These are phyloP conservation scores for Hydrophis major DNA, from an alignment of 2,797 vertebrate genomes.

Conservation along the genomic window DNA sequence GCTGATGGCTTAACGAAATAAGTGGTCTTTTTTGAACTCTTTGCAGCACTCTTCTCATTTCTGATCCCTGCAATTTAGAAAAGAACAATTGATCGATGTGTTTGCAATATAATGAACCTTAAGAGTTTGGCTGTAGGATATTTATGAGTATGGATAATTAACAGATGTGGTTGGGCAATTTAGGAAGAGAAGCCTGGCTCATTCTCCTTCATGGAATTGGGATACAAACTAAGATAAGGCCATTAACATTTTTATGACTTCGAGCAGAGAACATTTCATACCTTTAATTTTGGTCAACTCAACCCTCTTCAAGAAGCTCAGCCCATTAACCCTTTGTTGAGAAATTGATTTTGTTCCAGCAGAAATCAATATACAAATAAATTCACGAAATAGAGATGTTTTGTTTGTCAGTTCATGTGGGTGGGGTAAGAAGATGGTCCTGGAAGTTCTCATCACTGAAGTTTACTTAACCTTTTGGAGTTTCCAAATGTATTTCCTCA, in stretches of 20 bases:
- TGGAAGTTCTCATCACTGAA: background rate
- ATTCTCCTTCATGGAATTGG: constrained; percentile 14
- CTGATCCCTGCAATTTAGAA: background rate
- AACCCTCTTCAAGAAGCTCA: background rate
- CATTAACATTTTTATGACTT: background rate
- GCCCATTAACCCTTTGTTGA: background rate
- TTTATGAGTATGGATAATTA: background rate
- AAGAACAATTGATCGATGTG: background rate
- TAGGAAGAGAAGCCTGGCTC: background rate
- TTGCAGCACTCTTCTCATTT: background rate
- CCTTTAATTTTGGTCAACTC: background rate
- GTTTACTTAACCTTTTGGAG: background rate
- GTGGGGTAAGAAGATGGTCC: background rate
- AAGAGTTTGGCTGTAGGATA: constrained; percentile 17
- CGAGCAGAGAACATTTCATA: background rate
- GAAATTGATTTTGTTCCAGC: background rate
- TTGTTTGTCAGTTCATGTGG: background rate
- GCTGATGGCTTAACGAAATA: background rate
- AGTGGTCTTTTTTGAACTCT: background rate
- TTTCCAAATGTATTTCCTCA: background rate
- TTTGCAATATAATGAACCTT: background rate
- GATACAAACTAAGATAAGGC: background rate
- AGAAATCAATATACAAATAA: background rate
- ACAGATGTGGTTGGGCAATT: background rate
- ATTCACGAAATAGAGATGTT: too few species aligned